Evolutionary conservation across 2,113 vertebrate genomes (phyloP).

Genomic region (Pachypanchax playfairii): DNA sequence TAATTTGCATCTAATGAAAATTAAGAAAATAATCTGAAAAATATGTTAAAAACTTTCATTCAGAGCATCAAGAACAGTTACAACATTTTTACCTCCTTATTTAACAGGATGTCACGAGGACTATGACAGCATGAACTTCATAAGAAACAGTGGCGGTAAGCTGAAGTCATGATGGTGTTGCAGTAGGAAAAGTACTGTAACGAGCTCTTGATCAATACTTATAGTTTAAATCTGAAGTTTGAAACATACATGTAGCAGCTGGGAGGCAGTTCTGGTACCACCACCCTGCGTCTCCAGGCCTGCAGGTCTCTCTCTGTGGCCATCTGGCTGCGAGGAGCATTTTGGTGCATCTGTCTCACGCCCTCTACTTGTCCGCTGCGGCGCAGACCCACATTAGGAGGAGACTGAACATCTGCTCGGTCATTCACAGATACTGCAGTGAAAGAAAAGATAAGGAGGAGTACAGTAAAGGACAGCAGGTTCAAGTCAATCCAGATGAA

Average conservation of each 20-base stretch:
- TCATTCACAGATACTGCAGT: slow-evolving; percentile 85
- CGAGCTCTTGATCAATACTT: background rate
- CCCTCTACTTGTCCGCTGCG: slow-evolving; percentile 97
- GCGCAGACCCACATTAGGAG: slow-evolving; percentile 92
- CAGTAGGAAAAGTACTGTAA: background rate
- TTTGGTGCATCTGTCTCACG: slow-evolving; percentile 96
- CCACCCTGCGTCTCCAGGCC: slow-evolving; percentile 92
- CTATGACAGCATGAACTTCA: too few species aligned
- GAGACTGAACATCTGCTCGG: slow-evolving; percentile 88
- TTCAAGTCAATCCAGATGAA: background rate
- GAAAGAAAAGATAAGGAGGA: background rate
- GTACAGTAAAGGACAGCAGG: background rate
- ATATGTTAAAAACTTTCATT: too few species aligned
- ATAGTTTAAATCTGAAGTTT: background rate
- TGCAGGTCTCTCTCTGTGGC: slow-evolving; percentile 93
- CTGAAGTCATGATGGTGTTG: too few species aligned
- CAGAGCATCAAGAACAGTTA: too few species aligned
- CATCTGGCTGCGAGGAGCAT: slow-evolving; percentile 93
- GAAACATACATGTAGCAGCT: slow-evolving; percentile 84
- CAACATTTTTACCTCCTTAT: too few species aligned
- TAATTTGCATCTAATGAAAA: too few species aligned
- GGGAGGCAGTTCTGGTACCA: slow-evolving; percentile 88
- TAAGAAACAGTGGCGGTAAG: too few species aligned
- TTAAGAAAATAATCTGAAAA: too few species aligned
- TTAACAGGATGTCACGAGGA: too few species aligned